phyloP scores from a whole-genome alignment of 2,888 invertebrate genomes.

The Pherbina coryleti region DNA sequence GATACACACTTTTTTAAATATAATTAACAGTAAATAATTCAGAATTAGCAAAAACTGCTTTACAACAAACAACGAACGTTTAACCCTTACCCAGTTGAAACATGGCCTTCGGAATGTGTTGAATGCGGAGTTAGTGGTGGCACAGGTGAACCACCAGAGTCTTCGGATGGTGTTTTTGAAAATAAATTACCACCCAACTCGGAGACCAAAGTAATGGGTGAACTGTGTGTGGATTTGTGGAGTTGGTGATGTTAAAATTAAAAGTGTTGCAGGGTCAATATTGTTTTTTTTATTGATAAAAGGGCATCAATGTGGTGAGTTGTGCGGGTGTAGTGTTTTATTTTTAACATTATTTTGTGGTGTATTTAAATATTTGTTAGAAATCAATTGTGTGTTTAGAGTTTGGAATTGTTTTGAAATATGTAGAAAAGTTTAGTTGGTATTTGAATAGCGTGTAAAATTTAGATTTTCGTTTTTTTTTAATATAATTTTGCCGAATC shows the following conservation, averaged over 20 bases:
- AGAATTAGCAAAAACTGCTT: constrained; percentile 11
- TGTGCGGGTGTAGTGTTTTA: background rate
- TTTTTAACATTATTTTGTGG: background rate
- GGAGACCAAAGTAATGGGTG: constrained; percentile 92
- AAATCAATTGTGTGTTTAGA: background rate
- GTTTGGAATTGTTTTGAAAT: constrained; percentile 2
- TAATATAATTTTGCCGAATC: constrained; percentile 58
- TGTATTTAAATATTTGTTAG: background rate
- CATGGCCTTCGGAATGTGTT: constrained; percentile 72
- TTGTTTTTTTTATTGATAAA: too few species aligned
- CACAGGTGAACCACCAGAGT: constrained; percentile 78
- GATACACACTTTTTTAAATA: background rate
- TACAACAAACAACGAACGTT: constrained; percentile 14
- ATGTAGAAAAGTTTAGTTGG: constrained; percentile 37
- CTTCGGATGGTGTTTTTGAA: constrained; percentile 93
- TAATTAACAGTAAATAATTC: background rate
- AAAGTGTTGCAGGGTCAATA: too few species aligned
- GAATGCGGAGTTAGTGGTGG: constrained; percentile 77
- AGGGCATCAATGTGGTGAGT: background rate
- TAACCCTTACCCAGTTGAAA: constrained; percentile 69
- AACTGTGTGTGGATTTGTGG: constrained; percentile 72
- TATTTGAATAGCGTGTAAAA: constrained; percentile 26
- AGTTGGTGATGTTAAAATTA: background rate
- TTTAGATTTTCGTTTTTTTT: background rate
- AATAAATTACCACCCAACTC: constrained; percentile 96